Conservation (phyloP, 1,140 invertebrate species). For the Leptinotarsa undecemlineata region DNA sequence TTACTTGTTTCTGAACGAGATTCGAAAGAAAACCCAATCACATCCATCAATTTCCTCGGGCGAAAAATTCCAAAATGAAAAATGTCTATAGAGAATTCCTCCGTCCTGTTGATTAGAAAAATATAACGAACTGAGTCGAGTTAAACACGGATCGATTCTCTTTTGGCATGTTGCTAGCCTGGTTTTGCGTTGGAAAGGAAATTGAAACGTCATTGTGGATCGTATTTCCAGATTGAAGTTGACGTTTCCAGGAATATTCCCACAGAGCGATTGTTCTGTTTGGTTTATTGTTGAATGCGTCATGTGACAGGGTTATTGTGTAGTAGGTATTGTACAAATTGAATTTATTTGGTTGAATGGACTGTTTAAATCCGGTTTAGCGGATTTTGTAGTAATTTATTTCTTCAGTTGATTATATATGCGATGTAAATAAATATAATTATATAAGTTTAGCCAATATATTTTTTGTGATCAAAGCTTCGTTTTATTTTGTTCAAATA, state of each 20-base stretch:
- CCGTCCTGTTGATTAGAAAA: conserved; percentile 5
- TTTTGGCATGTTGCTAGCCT: conserved; percentile 2
- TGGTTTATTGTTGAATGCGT: neutral
- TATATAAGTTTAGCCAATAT: neutral
- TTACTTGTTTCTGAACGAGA: neutral
- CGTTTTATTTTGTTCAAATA: neutral
- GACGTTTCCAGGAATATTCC: neutral
- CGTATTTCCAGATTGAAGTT: conserved; percentile 11
- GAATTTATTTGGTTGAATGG: neutral
- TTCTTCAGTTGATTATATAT: neutral
- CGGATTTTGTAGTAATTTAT: neutral
- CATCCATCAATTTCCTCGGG: neutral
- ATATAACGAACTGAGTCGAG: neutral
- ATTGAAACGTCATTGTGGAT: conserved; percentile 20
- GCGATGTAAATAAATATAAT: neutral
- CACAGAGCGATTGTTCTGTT: neutral
- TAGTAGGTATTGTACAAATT: neutral
- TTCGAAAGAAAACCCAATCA: neutral
- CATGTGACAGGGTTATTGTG: neutral
- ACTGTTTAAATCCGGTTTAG: neutral
- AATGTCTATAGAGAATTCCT: neutral
- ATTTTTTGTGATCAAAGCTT: neutral
- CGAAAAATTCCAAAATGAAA: conserved; percentile 8
- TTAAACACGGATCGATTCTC: conserved; percentile 1
- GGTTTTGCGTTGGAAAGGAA: conserved; percentile 13